Base-by-base conservation (phyloP, 37 sponge, comb jelly and placozoan genomes). In the Lycopodina hypogea region DNA sequence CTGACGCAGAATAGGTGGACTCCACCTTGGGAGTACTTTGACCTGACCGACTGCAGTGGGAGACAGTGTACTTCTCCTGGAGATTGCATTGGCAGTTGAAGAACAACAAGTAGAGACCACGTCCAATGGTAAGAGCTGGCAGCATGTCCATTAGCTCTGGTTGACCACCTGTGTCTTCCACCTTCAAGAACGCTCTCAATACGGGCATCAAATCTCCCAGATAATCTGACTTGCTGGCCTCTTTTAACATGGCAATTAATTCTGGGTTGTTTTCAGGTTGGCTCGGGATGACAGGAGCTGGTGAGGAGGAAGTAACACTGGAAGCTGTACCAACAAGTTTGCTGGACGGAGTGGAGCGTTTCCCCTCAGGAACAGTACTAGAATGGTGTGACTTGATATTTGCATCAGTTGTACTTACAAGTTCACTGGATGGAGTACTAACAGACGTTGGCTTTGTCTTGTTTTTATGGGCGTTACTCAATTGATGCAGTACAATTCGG, bases 121-220 rank as follows among this genome's bases (percentile, higher is more conserved):
- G 75, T 6, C 75, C 75, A 57, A 56, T 56, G 12, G 59, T 56
- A 14, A 74, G 39, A 56, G 59, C 72, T 48, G 72, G 72, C 8
- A 71, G n/a, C n/a, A n/a, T n/a, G n/a, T n/a, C n/a, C n/a, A n/a
- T n/a, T n/a, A n/a, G n/a, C n/a, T n/a, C n/a, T 17, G 72, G 72
- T 26, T 71, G 72, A 7, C 72, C 72, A 45, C 72, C 72, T 7
- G 37, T 45, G 51, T 71, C 72, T 48, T 36, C 37, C 72, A 71
- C 45, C 14, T 42, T 71, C 15, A 68, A 9, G 18, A 68, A 28
- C 18, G 68, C 9, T 9, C 40, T 14, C 21, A 68, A 38, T 28
- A 68, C 29, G 18, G 3, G 11, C 12, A 35, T 37, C 17, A 68
- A 15, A 28, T 68, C 34, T 14, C 28, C 28, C 37, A 17, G 28